Evolutionary conservation across 2,113 vertebrate genomes (phyloP).

Genomic region (Leucosticte australis): DNA sequence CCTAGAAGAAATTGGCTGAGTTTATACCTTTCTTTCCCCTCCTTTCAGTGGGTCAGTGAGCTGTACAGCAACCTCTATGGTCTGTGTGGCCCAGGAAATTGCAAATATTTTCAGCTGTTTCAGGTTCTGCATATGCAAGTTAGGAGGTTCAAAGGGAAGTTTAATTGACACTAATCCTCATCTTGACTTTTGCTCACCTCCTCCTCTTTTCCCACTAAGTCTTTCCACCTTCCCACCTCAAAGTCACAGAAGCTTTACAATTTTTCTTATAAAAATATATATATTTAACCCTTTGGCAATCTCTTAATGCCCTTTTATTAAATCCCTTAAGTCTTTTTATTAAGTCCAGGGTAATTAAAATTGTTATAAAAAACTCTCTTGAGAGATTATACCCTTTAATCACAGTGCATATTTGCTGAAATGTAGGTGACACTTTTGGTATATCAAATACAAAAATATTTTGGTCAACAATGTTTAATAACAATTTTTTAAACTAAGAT

Average conservation of each 20-base stretch:
- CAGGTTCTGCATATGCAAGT: slow-evolving; percentile 60
- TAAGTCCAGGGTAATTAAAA: slow-evolving; percentile 63
- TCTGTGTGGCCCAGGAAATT: slow-evolving; percentile 38
- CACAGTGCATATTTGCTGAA: slow-evolving; percentile 46
- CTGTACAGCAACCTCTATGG: neutral
- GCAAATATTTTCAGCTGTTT: slow-evolving; percentile 55
- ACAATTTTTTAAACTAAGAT: slow-evolving; percentile 5
- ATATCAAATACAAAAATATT: slow-evolving; percentile 40
- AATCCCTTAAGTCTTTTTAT: slow-evolving; percentile 60
- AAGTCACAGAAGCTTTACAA: slow-evolving; percentile 52
- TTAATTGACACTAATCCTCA: slow-evolving; percentile 69
- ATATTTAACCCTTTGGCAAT: slow-evolving; percentile 66
- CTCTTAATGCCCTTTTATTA: slow-evolving; percentile 69
- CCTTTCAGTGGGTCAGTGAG: neutral
- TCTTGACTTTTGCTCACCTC: slow-evolving; percentile 67
- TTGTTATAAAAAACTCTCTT: slow-evolving; percentile 57
- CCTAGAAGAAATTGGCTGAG: neutral
- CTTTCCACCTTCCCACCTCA: slow-evolving; percentile 61
- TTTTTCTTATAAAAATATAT: slow-evolving; percentile 63
- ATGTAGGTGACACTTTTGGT: slow-evolving; percentile 9
- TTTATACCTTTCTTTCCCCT: neutral
- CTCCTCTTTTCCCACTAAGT: slow-evolving; percentile 61
- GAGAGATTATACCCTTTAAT: slow-evolving; percentile 58
- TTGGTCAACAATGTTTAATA: slow-evolving; percentile 20
- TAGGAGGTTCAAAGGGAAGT: slow-evolving; percentile 56